Evolutionary conservation across 2,888 invertebrate genomes (phyloP).

Genomic region (Lobophora halterata): DNA sequence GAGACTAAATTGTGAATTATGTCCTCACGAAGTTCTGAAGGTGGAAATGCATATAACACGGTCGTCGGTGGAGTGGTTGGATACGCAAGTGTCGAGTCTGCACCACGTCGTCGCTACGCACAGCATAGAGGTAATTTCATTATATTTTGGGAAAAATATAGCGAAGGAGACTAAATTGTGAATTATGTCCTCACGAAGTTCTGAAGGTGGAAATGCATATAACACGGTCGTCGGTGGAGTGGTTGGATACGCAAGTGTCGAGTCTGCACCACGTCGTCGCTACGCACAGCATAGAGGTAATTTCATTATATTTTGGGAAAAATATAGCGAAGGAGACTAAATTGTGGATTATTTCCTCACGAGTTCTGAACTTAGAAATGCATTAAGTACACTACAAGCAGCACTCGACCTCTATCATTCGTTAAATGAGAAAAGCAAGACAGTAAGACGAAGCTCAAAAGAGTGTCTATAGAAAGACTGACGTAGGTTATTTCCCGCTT

Average conservation of each 20-base stretch:
- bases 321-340: too few species aligned
- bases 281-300: slow-evolving; percentile 90
- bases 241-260: slow-evolving; percentile 90
- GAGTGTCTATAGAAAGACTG: too few species aligned
- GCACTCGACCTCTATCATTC: too few species aligned
- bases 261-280: slow-evolving; percentile 93
- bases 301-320: too few species aligned
- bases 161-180: too few species aligned
- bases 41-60: slow-evolving; percentile 77
- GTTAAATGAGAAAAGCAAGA: too few species aligned
- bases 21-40: slow-evolving; percentile 83
- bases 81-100: slow-evolving; percentile 89
- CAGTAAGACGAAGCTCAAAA: too few species aligned
- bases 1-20: too few species aligned
- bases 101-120: slow-evolving; percentile 93
- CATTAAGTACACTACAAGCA: slow-evolving; percentile 73
- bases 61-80: slow-evolving; percentile 86
- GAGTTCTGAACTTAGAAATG: slow-evolving; percentile 82
- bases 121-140: slow-evolving; percentile 87
- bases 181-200: too few species aligned
- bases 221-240: slow-evolving; percentile 82
- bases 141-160: too few species aligned
- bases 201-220: slow-evolving; percentile 80
- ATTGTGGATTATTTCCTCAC: too few species aligned
- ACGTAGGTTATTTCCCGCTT: too few species aligned